Evolutionary conservation across 1,140 invertebrate genomes (phyloP).

Genomic region (Magallana gigas): DNA sequence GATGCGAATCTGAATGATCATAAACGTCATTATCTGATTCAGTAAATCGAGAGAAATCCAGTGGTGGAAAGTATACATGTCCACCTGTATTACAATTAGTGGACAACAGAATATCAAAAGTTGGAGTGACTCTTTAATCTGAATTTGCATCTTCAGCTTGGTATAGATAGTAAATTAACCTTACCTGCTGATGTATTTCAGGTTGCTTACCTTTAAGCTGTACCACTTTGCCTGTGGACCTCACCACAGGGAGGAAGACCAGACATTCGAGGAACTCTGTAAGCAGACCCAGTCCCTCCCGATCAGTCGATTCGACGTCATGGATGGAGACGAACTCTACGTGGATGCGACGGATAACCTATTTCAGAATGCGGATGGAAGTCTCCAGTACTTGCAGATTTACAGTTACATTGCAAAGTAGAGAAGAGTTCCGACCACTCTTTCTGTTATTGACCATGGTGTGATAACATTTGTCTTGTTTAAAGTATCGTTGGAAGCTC

Average conservation of each 20-base stretch:
- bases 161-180: too few relatives aligned
- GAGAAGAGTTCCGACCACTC: background rate
- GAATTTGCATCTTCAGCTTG: too few relatives aligned
- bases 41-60: too few relatives aligned
- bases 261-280: slow-evolving; percentile 62
- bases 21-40: too few relatives aligned
- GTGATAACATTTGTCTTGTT: background rate
- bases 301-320: slow-evolving; percentile 70
- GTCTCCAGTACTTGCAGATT: background rate
- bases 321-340: slow-evolving; percentile 69
- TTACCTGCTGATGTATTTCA: slow-evolving; percentile 1
- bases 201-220: slow-evolving; percentile 61
- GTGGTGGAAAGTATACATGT: too few relatives aligned
- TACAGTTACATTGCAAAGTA: background rate
- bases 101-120: too few relatives aligned
- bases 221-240: slow-evolving; percentile 66
- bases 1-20: too few relatives aligned
- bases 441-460: too few relatives aligned
- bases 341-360: background rate
- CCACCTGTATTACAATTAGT: too few relatives aligned
- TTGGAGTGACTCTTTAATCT: too few relatives aligned
- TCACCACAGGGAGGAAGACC: slow-evolving; percentile 50
- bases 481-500: background rate
- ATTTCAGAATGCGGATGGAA: slow-evolving; percentile 2
- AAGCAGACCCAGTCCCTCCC: slow-evolving; percentile 62